Conservation (phyloP, 2,888 invertebrate genomes). For the Meta bourneti region DNA sequence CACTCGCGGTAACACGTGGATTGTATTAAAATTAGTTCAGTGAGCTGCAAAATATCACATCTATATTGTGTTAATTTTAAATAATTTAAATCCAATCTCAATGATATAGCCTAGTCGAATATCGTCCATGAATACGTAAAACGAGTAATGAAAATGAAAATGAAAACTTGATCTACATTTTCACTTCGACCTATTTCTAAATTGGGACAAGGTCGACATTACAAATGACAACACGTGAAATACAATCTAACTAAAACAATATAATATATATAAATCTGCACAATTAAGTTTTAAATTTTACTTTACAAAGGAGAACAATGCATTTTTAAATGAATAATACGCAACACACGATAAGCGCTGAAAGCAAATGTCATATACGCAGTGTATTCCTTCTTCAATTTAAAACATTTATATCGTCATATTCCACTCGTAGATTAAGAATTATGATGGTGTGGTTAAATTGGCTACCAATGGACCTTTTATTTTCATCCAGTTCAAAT, state of each 20-base stretch:
- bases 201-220: constrained; percentile 67
- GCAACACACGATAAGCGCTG: neutral
- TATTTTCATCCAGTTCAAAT: neutral
- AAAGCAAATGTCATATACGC: neutral
- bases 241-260: neutral
- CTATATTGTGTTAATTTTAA: neutral
- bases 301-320: neutral
- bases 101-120: neutral
- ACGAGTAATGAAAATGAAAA: neutral
- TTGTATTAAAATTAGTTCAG: neutral
- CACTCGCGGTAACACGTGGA: neutral
- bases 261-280: neutral
- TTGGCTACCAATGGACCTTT: neutral
- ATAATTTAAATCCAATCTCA: neutral
- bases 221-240: neutral
- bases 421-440: neutral
- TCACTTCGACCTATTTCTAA: constrained; percentile 58
- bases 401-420: neutral
- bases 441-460: neutral
- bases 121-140: neutral
- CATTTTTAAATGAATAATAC: neutral
- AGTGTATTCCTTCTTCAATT: neutral
- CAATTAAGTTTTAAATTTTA: neutral
- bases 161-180: constrained; percentile 31
- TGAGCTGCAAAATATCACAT: neutral